phyloP scores from a whole-genome alignment of 2,888 invertebrate species.

The Formica aserva region DNA sequence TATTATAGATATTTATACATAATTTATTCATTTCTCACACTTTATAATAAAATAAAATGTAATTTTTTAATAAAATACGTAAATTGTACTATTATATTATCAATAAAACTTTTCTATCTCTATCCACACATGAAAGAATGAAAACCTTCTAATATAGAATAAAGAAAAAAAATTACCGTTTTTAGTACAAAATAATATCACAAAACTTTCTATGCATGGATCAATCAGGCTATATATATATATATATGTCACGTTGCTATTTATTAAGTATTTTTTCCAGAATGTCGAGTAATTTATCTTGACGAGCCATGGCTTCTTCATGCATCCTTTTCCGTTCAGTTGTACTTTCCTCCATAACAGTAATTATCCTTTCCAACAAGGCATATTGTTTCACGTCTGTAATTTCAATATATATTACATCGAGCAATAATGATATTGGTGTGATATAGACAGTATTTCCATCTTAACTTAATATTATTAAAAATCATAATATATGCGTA shows the following conservation, averaged over 20 bases:
- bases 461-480: neutral
- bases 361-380: neutral
- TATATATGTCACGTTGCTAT: neutral
- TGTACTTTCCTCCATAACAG: neutral
- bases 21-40: neutral
- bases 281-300: neutral
- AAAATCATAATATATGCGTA: neutral
- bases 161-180: neutral
- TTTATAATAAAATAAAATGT: neutral
- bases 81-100: neutral
- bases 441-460: neutral
- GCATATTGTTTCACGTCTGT: neutral
- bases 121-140: neutral
- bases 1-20: neutral
- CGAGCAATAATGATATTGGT: neutral
- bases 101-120: neutral
- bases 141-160: neutral
- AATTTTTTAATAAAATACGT: neutral
- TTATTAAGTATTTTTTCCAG: neutral
- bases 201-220: neutral
- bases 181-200: neutral
- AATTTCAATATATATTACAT: neutral
- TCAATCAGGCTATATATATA: neutral
- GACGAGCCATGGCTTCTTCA: constrained; percentile 2
- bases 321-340: neutral